Evolutionary conservation across 2,888 invertebrate species (phyloP), one percentile per base, ranked within the genome.

Genomic region (Agrochola lota): DNA sequence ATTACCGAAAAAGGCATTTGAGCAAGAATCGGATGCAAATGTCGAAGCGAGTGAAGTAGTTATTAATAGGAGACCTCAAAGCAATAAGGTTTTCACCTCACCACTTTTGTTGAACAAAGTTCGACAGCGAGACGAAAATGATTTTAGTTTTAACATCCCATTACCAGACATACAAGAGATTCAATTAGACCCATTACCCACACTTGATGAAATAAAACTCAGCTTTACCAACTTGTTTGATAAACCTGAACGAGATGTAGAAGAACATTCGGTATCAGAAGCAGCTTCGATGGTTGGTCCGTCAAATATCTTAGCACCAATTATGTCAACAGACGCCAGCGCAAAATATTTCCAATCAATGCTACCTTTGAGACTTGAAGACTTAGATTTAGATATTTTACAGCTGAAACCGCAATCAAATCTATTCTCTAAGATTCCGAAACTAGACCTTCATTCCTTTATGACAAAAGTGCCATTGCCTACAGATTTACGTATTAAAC

Each of bases 391-490:
- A 12, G 90, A 94, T 78, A 84, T 92, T 71, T 90, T 94, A 30
- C 90, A 91, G 43, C 76, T 92, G 15, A 92, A 89, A 26, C 93
- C 92, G 20, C 67, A 88, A 15, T 35, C 68, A 60, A 49, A 74
- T 26, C 74, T 82, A 9, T 59, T 86, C 12, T 63, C 88, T 7
- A 87, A 85, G 72, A 40, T 90, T 7, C 91, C 91, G 70, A 93
- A 90, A 83, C 85, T 93, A 12, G 93, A 91, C 83, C 74, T 94
- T 63, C 89, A 75, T 59, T 84, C 84, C 2, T 69, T 67, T 75
- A 93, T 89, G 82, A 85, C 92, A n/a, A 93, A 91, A 85, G 76
- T 94, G 57, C 88, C 93, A 2, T 72, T 91, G 35, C 93, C 94
- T 7, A 90, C 91, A 49, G 88, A 90, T 62, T 84, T 94, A 26